Conservation (phyloP, 2,797 vertebrate species). For the Lacerta agilis region DNA sequence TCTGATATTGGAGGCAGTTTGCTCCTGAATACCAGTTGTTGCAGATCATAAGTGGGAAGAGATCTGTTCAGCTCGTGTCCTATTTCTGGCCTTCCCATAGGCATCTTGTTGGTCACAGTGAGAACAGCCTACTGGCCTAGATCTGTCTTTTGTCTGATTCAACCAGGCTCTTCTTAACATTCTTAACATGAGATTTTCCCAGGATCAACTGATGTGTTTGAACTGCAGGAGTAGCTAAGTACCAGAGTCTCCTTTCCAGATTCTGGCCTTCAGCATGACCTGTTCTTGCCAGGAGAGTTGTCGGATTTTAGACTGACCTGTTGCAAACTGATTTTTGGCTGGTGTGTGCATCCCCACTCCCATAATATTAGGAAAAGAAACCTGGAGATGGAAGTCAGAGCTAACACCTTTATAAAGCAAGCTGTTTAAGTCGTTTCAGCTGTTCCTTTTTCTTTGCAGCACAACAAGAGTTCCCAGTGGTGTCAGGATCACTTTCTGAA, state of each 20-base stretch:
- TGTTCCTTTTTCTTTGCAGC: conserved; percentile 76
- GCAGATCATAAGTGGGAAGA: too few species aligned
- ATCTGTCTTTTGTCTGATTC: too few species aligned
- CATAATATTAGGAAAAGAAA: not conserved
- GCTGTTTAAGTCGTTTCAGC: not conserved
- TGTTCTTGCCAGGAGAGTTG: not conserved
- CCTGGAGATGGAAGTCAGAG: not conserved
- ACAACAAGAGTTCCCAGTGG: conserved; percentile 97
- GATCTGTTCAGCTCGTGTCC: too few species aligned
- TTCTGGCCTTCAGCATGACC: not conserved
- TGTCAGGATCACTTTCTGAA: conserved; percentile 98
- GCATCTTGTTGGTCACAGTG: too few species aligned
- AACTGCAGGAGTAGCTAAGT: not conserved
- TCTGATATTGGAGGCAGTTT: too few species aligned
- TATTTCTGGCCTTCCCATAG: too few species aligned
- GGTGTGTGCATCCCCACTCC: not conserved
- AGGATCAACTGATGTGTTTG: not conserved
- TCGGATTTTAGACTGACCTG: not conserved
- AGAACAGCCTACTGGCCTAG: too few species aligned
- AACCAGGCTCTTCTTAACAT: not conserved
- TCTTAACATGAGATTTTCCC: not conserved
- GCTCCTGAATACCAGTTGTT: too few species aligned
- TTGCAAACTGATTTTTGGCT: not conserved
- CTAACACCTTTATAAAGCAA: not conserved
- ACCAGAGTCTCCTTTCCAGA: not conserved